Evolutionary conservation across 2,113 vertebrate genomes (phyloP).

Genomic region (Lepidothrix coronata): DNA sequence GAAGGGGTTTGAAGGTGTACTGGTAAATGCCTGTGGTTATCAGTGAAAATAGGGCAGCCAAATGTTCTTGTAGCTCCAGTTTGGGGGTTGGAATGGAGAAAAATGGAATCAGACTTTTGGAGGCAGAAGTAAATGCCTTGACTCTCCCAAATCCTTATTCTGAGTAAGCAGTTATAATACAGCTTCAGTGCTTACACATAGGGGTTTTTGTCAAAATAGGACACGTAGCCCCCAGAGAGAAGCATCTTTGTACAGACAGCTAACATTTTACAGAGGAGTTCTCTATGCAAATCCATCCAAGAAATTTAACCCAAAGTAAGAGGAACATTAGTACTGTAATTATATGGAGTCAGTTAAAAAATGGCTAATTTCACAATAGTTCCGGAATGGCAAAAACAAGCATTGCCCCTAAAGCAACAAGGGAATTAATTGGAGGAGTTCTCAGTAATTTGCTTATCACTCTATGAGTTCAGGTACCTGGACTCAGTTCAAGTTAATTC

Average conservation of each 20-base stretch:
- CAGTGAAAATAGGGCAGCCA: neutral
- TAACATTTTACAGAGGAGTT: neutral
- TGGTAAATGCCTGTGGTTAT: neutral
- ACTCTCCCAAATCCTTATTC: neutral
- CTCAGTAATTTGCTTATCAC: constrained; percentile 20
- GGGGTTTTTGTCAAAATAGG: neutral
- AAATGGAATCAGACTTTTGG: neutral
- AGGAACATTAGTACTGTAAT: neutral
- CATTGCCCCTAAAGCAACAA: neutral
- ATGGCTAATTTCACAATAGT: neutral
- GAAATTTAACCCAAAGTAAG: neutral
- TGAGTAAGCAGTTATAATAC: neutral
- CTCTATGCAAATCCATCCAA: neutral
- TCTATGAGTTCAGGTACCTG: neutral
- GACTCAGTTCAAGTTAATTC: neutral
- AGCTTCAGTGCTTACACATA: neutral
- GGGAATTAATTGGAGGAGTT: neutral
- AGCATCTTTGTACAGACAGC: neutral
- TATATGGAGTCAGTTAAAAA: neutral
- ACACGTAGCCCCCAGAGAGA: neutral
- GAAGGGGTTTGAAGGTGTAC: neutral
- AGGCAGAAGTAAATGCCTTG: neutral
- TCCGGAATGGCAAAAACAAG: neutral
- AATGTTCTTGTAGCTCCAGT: neutral
- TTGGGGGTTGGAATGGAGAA: neutral